phyloP scores from a whole-genome alignment of 2,113 vertebrate genomes.

The Rattus norvegicus region DNA sequence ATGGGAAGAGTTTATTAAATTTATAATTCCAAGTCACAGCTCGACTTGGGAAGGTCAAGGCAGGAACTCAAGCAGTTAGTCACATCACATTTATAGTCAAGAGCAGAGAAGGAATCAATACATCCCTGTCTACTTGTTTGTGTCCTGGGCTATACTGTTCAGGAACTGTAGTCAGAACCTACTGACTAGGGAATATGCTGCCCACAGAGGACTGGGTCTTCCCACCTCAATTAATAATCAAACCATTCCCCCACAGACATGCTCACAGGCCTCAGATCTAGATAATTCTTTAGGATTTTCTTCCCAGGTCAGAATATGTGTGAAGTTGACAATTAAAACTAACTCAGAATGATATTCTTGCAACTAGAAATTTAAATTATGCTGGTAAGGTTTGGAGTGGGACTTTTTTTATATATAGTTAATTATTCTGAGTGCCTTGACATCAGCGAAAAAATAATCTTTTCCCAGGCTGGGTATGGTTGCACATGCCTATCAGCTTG shows the following conservation, averaged over 20 bases:
- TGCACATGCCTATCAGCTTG: background rate
- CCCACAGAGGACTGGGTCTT: background rate
- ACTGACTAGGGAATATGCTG: background rate
- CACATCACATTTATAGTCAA: background rate
- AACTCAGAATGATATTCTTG: background rate
- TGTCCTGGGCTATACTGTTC: background rate
- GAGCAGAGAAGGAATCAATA: background rate
- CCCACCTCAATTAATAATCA: background rate
- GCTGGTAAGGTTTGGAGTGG: slow-evolving; percentile 1
- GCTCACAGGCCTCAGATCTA: background rate
- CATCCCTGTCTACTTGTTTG: background rate
- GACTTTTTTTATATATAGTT: background rate
- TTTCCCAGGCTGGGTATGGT: too few relatives aligned
- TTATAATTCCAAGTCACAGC: background rate
- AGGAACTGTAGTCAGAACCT: background rate
- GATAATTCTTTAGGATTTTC: background rate
- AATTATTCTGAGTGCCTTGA: slow-evolving; percentile 19
- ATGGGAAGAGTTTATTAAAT: background rate
- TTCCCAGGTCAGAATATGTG: too few relatives aligned
- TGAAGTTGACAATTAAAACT: background rate
- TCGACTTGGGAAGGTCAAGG: background rate
- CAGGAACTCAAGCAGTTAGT: background rate
- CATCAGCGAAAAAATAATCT: background rate
- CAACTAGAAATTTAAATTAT: slow-evolving; percentile 40
- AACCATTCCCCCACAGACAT: background rate